These are phyloP conservation scores for Lepidurus packardi DNA, from an alignment of 1,140 invertebrate species.

Conservation along the genomic window DNA sequence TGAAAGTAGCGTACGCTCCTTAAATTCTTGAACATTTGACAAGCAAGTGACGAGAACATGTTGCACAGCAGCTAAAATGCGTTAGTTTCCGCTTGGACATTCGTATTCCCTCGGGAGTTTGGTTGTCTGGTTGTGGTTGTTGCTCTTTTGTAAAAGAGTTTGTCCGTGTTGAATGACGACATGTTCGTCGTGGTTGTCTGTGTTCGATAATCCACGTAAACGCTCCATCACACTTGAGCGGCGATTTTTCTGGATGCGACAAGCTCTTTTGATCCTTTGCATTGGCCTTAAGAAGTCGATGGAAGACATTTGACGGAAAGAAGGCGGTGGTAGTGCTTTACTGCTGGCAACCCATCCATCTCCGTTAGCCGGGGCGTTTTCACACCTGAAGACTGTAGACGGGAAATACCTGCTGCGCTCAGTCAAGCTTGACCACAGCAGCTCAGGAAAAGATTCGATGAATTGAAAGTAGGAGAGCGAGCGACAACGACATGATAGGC, in stretches of 20 bases:
- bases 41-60: background rate
- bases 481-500: background rate
- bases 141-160: background rate
- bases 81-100: background rate
- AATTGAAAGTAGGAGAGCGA: background rate
- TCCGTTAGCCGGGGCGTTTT: slow-evolving; percentile 1
- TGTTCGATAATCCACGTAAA: background rate
- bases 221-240: slow-evolving; percentile 17
- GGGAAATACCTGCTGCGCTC: slow-evolving; percentile 20
- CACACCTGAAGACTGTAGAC: slow-evolving; percentile 13
- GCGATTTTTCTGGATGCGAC: background rate
- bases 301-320: slow-evolving; percentile 1
- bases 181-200: background rate
- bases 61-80: slow-evolving; percentile 1
- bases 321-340: background rate
- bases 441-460: background rate
- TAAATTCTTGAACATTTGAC: background rate
- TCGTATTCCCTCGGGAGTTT: background rate
- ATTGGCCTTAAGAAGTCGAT: background rate
- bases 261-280: background rate
- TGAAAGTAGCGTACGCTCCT: no score
- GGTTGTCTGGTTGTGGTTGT: background rate
- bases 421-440: slow-evolving; percentile 21
- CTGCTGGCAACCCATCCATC: background rate
- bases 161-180: background rate